Evolutionary conservation across 2,113 vertebrate genomes (phyloP), one percentile per base, ranked within the genome.

Genomic region (Nettapus auritus): DNA sequence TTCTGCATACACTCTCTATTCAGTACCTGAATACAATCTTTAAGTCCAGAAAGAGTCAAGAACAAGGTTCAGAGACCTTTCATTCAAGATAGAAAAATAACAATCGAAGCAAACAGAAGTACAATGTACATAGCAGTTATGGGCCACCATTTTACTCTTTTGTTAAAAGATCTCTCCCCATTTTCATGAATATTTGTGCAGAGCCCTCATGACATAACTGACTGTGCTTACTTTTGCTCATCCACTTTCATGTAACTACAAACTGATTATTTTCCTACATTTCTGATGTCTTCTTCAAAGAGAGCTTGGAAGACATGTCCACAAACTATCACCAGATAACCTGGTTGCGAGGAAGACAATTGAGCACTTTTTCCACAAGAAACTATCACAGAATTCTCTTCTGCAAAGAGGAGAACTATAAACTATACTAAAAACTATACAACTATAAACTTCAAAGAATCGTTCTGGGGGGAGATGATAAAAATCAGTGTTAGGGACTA

Each of bases 261-360:
- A 70, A 1, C 10, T 22, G 4, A 31, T 60, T 33, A 17, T 70
- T 80, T 75, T 62, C 38, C 36, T 63, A 52, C 5, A 15, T 57
- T 63, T 69, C 46, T 68, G 9, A 38, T 40, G 12, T 55, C 16
- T 68, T 84, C 46, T 46, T 63, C 31, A 34, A 76, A 36, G 93
- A 74, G 17, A 66, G 26, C n/a, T 69, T 0, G 0, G 36, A 56
- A 86, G 28, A 91, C 22, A 40, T 4, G 5, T 0, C 23, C 10
- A 21, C 13, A 19, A 55, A 11, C 28, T 34, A 71, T 8, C 28
- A 26, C 56, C 38, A 75, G 89, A 75, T 55, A 80, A 81, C 23
- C 22, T 42, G 12, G 5, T 3, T 34, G 23, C n/a, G 25, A 82
- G 40, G 6, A 15, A 16, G 10, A 22, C 2, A 8, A 70, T 11